Evolutionary conservation across 2,797 vertebrate genomes (phyloP).

Genomic region (Peromyscus nudipes): DNA sequence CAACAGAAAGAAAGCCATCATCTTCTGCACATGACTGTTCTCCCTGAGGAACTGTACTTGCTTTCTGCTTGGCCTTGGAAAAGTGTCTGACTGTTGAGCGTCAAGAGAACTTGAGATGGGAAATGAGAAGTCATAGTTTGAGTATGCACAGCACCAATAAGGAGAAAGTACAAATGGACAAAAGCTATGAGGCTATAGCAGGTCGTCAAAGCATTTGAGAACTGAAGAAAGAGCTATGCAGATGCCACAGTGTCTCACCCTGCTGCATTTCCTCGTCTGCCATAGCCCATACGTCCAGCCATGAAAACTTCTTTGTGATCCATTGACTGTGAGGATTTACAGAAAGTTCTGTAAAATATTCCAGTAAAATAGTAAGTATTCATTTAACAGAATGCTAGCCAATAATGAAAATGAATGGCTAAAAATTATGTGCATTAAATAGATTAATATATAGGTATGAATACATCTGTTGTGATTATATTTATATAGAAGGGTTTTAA

Average conservation of each 20-base stretch:
- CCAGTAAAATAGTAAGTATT: not conserved
- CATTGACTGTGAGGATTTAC: not conserved
- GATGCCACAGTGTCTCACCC: not conserved
- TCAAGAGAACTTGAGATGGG: not conserved
- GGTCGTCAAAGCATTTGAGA: not conserved
- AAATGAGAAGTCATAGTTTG: not conserved
- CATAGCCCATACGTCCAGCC: not conserved
- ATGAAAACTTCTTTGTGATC: not conserved
- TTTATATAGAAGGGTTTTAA: not conserved
- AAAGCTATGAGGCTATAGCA: not conserved
- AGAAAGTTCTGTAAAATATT: not conserved
- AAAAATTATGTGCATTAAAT: not conserved
- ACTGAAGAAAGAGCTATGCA: not conserved
- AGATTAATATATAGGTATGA: not conserved
- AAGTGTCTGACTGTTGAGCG: not conserved
- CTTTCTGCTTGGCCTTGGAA: not conserved
- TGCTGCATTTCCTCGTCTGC: not conserved
- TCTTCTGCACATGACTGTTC: not conserved
- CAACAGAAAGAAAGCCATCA: not conserved
- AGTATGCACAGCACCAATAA: not conserved
- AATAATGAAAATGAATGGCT: not conserved
- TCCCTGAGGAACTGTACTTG: not conserved
- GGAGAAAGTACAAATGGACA: not conserved
- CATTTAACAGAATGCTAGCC: not conserved
- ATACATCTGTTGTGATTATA: not conserved